Percentiles rank a stretch among this genome's conserved stretches.
Evolutionary conservation across 2,888 invertebrate genomes (phyloP).

Genomic region (Myopa tessellatipennis): DNA sequence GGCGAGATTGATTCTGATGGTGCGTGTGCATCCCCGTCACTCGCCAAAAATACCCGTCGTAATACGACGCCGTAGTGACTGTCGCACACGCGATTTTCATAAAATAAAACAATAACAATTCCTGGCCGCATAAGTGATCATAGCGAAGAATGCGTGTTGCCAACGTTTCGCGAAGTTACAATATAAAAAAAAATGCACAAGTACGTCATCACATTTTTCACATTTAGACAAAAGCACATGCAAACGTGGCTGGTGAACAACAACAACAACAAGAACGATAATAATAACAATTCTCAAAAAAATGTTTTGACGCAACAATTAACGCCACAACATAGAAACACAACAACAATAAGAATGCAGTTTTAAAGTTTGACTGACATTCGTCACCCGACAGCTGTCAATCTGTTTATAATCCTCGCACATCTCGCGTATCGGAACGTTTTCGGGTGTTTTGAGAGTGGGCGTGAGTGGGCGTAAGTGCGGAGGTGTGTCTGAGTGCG

Average conservation of each 20-base stretch:
- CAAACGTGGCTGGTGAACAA: conserved; percentile 2
- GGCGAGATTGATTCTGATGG: conserved; percentile 30
- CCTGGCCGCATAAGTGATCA: not conserved
- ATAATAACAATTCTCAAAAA: not conserved
- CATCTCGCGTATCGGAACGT: not conserved
- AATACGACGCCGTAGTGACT: not conserved
- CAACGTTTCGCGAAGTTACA: not conserved
- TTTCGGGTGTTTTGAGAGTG: not conserved
- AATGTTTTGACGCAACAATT: not conserved
- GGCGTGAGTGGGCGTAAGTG: conserved; percentile 1
- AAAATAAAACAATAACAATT: conserved; percentile 19
- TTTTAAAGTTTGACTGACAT: not conserved
- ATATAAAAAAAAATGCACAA: conserved; percentile 34
- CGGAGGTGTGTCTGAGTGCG: not conserved
- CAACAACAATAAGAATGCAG: conserved; percentile 8
- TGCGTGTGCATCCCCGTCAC: conserved; percentile 30
- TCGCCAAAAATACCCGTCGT: conserved; percentile 23
- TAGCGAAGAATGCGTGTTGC: not conserved
- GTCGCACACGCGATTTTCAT: conserved; percentile 16
- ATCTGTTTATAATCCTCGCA: not conserved
- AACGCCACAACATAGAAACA: conserved; percentile 4
- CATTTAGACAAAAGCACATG: no score
- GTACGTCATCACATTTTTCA: not conserved
- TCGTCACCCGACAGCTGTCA: not conserved
- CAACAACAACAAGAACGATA: conserved; percentile 11